A percentile compares a stretch with the other conserved stretches of the same genome.
These are phyloP conservation scores for Melanogrammus aeglefinus DNA, from an alignment of 2,797 vertebrate species.

Conservation along the genomic window DNA sequence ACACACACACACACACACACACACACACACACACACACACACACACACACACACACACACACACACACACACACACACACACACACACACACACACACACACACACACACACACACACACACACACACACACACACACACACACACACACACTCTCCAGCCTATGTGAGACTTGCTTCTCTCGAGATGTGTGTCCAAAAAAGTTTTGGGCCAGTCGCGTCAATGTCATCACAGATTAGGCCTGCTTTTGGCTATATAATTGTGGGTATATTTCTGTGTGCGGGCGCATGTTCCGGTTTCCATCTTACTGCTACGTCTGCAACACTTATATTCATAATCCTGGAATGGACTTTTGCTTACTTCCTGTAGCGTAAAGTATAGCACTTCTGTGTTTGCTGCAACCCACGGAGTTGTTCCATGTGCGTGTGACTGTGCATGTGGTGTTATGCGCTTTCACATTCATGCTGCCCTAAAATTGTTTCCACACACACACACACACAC, in stretches of 20 bases:
- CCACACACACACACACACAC: not conserved
- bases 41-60: no score
- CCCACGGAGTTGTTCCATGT: not conserved
- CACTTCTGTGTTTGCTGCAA: not conserved
- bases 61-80: no score
- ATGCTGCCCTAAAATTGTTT: not conserved
- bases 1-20: no score
- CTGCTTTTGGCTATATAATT: not conserved
- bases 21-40: no score
- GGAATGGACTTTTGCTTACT: not conserved
- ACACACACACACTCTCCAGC: no score
- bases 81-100: no score
- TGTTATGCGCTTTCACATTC: not conserved
- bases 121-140: no score
- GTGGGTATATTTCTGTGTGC: not conserved
- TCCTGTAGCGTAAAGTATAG: not conserved
- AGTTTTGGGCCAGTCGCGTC: no score
- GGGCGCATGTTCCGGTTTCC: not conserved
- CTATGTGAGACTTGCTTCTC: not conserved
- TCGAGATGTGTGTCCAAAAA: not conserved
- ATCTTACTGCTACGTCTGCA: not conserved
- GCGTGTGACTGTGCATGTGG: conserved; percentile 1
- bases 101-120: no score
- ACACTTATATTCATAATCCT: not conserved
- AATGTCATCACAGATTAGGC: not conserved